Base-by-base conservation (phyloP, 2,797 vertebrate genomes). In the Acridotheres tristis region DNA sequence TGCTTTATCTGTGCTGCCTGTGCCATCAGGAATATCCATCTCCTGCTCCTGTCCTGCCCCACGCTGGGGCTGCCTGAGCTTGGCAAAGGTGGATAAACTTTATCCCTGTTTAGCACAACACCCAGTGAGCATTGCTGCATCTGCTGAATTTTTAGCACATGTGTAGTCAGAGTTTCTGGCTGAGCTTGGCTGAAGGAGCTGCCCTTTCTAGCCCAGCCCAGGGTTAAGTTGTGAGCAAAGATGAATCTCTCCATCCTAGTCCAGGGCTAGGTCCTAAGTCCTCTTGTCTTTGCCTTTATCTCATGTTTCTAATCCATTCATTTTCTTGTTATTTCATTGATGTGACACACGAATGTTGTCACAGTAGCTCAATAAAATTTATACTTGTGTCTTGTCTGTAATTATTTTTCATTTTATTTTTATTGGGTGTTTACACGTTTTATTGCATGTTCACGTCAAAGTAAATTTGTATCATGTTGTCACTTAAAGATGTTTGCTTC, bases 401-500 rank as follows among this genome's bases (percentile, higher is more conserved):
- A 87, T 95, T 95, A 88, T 93, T 94, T 94, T 89, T 86, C 22
- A 25, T 87, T 85, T 92, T 85, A 40, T 72, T 94, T 96, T 97
- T 88, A 94, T 79, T 91, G 85, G 67, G 59, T 71, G 81, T 92
- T 95, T 94, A 67, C 84, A 61, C 3, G 0, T 88, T 90, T 94
- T 91, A 88, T 65, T 91, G 71, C 77, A 13, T 55, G 67, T 57
- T 58, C 53, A 18, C 4, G 63, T 91, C 94, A 68, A 85, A 91
- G 57, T 71, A 54, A 91, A 85, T 94, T 94, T 80, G 50, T 93
- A 16, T 92, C 21, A 1, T 81, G 76, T 86, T 94, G 82, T 81
- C 57, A 25, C 61, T 95, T 94, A 77, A 88, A 93, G 59, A 91
- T 54, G 59, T 71, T 69, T 57, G 55, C 61, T 95, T 90, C 55